phyloP scores from a whole-genome alignment of 53 echinoderm and acorn worm genomes.

The Holothuria leucospilota region DNA sequence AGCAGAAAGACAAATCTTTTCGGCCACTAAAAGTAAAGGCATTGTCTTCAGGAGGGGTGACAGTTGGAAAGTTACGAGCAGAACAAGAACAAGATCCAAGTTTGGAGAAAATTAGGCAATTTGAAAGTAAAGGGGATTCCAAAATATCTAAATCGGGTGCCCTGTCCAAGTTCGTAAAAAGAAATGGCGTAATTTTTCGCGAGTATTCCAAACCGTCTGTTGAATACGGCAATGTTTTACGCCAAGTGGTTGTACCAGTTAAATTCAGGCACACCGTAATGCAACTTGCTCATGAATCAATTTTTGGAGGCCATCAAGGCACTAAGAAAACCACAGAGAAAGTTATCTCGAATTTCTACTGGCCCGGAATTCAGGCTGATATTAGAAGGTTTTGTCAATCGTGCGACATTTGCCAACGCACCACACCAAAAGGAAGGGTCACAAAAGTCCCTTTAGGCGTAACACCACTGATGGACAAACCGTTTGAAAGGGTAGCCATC shows the following conservation, averaged over 20 bases:
- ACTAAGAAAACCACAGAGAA: slow-evolving; percentile 62
- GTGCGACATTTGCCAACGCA: slow-evolving; percentile 30
- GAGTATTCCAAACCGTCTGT: neutral
- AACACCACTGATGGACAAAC: neutral
- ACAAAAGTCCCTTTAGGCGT: slow-evolving; percentile 14
- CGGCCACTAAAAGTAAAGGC: neutral
- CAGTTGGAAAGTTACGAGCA: neutral
- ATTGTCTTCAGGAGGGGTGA: neutral
- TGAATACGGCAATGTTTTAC: slow-evolving; percentile 20
- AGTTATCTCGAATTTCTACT: slow-evolving; percentile 57
- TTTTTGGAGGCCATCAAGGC: slow-evolving; percentile 68
- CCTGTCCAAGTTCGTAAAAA: neutral
- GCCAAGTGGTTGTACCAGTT: slow-evolving; percentile 57
- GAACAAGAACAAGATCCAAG: slow-evolving; percentile 30
- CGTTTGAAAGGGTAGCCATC: slow-evolving; percentile 45
- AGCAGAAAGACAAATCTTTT: neutral
- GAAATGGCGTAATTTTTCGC: neutral
- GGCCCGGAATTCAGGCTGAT: slow-evolving; percentile 40
- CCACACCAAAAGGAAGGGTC: slow-evolving; percentile 44
- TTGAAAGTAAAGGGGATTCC: slow-evolving; percentile 1
- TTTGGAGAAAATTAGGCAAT: neutral
- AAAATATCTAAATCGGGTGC: neutral
- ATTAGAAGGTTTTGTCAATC: slow-evolving; percentile 27
- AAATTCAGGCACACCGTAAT: slow-evolving; percentile 57
- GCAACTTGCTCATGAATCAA: slow-evolving; percentile 64